These are phyloP conservation scores for Protobothrops mucrosquamatus DNA, from an alignment of 2,113 vertebrate genomes.

Conservation along the genomic window DNA sequence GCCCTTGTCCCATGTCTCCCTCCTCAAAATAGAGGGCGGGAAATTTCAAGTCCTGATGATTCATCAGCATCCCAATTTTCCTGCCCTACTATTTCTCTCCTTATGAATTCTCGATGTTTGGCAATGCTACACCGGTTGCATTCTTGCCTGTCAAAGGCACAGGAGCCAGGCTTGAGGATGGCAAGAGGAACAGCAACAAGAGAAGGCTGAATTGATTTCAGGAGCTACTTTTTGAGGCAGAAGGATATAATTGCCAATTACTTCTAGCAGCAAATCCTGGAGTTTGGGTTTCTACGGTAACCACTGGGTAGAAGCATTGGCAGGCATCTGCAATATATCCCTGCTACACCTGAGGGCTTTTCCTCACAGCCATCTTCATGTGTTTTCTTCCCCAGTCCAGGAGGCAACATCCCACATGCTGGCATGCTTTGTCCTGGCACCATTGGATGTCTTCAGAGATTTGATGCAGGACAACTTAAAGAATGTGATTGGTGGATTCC, in stretches of 20 bases:
- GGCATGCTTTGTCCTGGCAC: not conserved
- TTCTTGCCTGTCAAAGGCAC: not conserved
- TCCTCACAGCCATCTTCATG: not conserved
- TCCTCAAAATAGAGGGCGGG: not conserved
- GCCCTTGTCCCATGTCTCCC: not conserved
- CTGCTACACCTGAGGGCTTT: not conserved
- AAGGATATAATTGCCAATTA: conserved; percentile 39
- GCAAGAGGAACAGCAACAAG: conserved; percentile 23
- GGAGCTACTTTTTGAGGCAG: conserved; percentile 32
- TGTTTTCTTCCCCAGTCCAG: not conserved
- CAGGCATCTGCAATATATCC: conserved; percentile 27
- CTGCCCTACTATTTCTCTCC: not conserved
- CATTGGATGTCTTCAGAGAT: not conserved
- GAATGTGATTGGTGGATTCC: not conserved
- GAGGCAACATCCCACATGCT: not conserved
- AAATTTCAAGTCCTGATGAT: not conserved
- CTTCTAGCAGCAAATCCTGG: conserved; percentile 49
- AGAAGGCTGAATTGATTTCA: conserved; percentile 29
- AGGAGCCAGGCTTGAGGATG: not conserved
- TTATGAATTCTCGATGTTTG: not conserved
- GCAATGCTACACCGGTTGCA: not conserved
- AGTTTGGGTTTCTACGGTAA: conserved; percentile 65
- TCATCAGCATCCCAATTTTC: not conserved
- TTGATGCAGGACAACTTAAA: not conserved
- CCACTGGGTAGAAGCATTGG: conserved; percentile 41